Percentiles rank a stretch among this genome's conserved stretches.
phyloP scores from a whole-genome alignment of 1,140 invertebrate genomes.

The Drosophila malerkotliana region DNA sequence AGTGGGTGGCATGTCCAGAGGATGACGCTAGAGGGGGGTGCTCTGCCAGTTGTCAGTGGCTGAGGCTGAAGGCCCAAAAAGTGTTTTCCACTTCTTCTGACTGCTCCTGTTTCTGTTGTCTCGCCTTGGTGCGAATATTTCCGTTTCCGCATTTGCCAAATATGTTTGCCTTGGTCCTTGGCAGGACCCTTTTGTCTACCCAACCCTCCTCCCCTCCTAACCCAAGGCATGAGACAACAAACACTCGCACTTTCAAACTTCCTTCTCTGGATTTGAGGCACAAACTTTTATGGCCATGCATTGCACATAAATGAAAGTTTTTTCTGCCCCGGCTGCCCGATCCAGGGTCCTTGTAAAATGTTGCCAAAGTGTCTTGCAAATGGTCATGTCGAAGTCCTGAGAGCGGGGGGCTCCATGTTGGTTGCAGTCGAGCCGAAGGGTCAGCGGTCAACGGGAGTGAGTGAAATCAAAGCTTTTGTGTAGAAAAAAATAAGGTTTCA shows the following conservation, averaged over 20 bases:
- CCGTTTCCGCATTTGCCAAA: conserved; percentile 78
- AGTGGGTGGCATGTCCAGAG: conserved; percentile 11
- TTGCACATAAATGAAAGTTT: conserved; percentile 80
- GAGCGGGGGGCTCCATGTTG: conserved; percentile 20
- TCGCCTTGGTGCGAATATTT: conserved; percentile 79
- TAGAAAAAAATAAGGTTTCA: conserved; percentile 7
- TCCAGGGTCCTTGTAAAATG: conserved; percentile 52
- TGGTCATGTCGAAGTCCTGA: conserved; percentile 46
- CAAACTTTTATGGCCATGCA: conserved; percentile 78
- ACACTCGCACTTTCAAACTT: conserved; percentile 79
- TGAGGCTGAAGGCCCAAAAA: conserved; percentile 70
- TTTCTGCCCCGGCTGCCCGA: conserved; percentile 38
- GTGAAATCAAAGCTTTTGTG: conserved; percentile 48
- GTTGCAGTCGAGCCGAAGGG: conserved; percentile 23
- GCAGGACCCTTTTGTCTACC: conserved; percentile 6
- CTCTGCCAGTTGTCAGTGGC: conserved; percentile 58
- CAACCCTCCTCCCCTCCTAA: background rate
- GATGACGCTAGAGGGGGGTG: background rate
- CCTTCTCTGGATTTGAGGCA: conserved; percentile 31
- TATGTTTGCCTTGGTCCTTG: conserved; percentile 67
- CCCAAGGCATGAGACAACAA: conserved; percentile 43
- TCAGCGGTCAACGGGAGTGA: conserved; percentile 36
- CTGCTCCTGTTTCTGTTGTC: conserved; percentile 53
- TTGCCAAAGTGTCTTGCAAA: conserved; percentile 60
- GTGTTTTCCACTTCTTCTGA: conserved; percentile 34